These are phyloP conservation scores for Idaea straminata DNA, from an alignment of 2,888 invertebrate genomes.

Conservation along the genomic window DNA sequence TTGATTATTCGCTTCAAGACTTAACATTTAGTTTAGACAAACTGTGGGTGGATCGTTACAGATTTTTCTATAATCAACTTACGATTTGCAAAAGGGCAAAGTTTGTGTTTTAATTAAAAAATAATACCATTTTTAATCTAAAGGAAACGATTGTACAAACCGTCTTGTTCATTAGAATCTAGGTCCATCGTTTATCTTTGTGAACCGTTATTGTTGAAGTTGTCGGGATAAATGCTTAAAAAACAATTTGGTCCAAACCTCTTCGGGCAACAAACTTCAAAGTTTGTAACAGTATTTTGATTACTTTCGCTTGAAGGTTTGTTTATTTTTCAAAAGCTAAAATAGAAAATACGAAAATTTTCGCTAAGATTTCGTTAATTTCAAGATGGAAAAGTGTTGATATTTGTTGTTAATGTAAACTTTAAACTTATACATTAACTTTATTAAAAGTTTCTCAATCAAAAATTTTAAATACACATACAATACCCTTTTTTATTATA, in stretches of 20 bases:
- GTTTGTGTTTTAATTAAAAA: not conserved
- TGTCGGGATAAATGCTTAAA: not conserved
- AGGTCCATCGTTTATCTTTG: not conserved
- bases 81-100: not conserved
- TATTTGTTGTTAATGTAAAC: not conserved
- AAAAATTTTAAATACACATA: too few species aligned
- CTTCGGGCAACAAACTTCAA: not conserved
- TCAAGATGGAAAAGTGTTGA: not conserved
- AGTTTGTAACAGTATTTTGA: not conserved
- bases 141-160: not conserved
- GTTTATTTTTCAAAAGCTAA: not conserved
- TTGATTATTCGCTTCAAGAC: too few species aligned
- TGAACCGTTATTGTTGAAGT: not conserved
- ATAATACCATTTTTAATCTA: not conserved
- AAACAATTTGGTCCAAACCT: not conserved
- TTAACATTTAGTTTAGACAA: too few species aligned
- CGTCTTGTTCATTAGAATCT: not conserved
- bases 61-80: not conserved
- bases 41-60: too few species aligned
- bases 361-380: not conserved
- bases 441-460: too few species aligned
- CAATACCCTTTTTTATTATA: too few species aligned
- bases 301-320: not conserved
- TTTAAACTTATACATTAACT: not conserved
- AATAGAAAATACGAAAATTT: not conserved